Evolutionary conservation across 2,888 invertebrate genomes (phyloP).

Genomic region (Drosophila setosimentum): DNA sequence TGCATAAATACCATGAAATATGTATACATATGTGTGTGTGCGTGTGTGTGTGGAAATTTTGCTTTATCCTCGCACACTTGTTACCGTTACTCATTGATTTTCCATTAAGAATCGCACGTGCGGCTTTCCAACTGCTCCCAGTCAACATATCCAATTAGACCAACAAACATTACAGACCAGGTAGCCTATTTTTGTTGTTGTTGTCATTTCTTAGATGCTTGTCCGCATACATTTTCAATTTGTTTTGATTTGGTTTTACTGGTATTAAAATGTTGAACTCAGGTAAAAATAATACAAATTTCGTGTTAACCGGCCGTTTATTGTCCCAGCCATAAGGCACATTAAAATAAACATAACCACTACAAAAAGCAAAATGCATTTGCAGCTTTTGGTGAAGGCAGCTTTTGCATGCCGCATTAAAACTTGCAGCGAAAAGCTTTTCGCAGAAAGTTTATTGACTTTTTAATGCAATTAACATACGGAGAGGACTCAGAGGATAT

Average conservation of each 20-base stretch:
- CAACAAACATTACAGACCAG: constrained; percentile 6
- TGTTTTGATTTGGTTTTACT: constrained; percentile 26
- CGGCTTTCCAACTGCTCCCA: constrained; percentile 53
- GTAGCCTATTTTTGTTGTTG: constrained; percentile 13
- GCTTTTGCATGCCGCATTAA: constrained; percentile 56
- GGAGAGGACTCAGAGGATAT: constrained; percentile 1
- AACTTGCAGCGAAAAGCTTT: constrained; percentile 62
- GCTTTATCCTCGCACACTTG: constrained; percentile 47
- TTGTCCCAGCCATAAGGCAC: constrained; percentile 21
- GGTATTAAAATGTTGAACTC: constrained; percentile 45
- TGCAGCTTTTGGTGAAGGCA: constrained; percentile 60
- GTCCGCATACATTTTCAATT: constrained; percentile 51
- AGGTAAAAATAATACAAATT: constrained; percentile 45
- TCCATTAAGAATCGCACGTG: constrained; percentile 46
- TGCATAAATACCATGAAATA: constrained; percentile 15
- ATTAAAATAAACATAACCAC: constrained; percentile 14
- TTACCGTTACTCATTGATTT: constrained; percentile 58
- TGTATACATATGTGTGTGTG: not conserved
- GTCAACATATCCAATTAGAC: constrained; percentile 56
- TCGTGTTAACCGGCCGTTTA: constrained; percentile 52
- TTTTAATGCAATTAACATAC: constrained; percentile 20
- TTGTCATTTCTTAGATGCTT: constrained; percentile 62
- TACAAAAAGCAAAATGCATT: constrained; percentile 27
- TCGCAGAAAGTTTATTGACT: constrained; percentile 47
- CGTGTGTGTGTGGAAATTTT: constrained; percentile 13